Evolutionary conservation across 2,113 vertebrate genomes (phyloP), one percentile per base, ranked within the genome.

Genomic region (Fulmarus glacialis): DNA sequence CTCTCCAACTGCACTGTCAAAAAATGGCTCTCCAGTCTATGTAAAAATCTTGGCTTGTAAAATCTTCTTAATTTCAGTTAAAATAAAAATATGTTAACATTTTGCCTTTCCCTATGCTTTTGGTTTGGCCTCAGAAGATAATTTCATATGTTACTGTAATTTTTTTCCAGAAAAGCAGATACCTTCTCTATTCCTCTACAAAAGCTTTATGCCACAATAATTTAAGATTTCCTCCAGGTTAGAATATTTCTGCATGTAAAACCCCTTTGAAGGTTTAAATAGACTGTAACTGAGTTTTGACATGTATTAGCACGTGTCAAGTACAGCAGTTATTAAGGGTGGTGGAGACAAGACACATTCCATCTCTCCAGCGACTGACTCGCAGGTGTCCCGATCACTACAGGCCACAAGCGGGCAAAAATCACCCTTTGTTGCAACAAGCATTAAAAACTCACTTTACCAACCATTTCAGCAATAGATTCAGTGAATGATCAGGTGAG

Each of bases 201-300:
- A 94, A 95, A 96, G 55, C 78, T 71, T 94, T 91, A 66, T 81
- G 82, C 91, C 87, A 77, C 71, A 52, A 71, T 96, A 97, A 96
- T 97, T 96, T 95, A 96, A 96, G 91, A 86, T 95, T 95, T 97
- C 96, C 96, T 96, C 87, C 94, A 94, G 96, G 96, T 96, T 80
- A 96, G 87, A 96, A 95, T 95, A 95, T 86, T 96, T 96, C 82
- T 95, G 71, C 72, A 40, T 86, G 89, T 82, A 62, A 88, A 94
- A 96, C 78, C 63, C 73, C 94, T 96, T 97, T 97, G 95, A 97
- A 97, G 96, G 91, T 91, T 94, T 92, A 77, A 96, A 50, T 90
- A 91, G 89, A 63, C 80, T 81, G 71, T 93, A 93, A 77, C 78
- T 88, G 89, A 86, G 84, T 86, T 97, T 95, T 96, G 94, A 90